Conservation (phyloP, 2,113 vertebrate species). For the Sinocyclocheilus anshuiensis region DNA sequence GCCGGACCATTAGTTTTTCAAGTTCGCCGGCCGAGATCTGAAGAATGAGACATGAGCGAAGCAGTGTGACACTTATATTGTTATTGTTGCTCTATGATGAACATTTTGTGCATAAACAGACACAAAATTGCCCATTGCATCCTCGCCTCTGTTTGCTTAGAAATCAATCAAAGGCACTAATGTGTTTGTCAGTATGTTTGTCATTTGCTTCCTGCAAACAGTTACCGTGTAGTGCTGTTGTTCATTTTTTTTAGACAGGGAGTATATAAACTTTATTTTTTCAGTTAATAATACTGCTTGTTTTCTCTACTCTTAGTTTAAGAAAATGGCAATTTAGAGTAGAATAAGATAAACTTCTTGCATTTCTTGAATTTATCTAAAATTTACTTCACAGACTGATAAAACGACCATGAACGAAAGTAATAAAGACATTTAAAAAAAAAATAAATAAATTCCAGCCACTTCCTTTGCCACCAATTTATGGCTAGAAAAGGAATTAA, state of each 20-base stretch:
- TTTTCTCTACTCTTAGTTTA: not conserved
- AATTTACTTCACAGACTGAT: no score
- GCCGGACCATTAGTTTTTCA: conserved; percentile 87
- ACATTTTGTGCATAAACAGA: not conserved
- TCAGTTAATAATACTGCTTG: not conserved
- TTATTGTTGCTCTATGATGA: not conserved
- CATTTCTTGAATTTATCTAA: no score
- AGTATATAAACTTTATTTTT: not conserved
- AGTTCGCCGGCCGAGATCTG: conserved; percentile 91
- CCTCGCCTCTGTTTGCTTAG: not conserved
- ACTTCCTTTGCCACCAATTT: no score
- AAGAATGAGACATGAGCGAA: not conserved
- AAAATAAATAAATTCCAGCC: no score
- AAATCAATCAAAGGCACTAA: conserved; percentile 1
- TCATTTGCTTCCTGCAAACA: conserved; percentile 20
- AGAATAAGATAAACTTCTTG: not conserved
- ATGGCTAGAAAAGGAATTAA: no score
- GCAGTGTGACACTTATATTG: not conserved
- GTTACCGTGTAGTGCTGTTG: not conserved
- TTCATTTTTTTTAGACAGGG: not conserved
- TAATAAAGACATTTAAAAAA: no score
- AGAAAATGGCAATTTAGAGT: not conserved
- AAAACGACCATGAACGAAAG: no score
- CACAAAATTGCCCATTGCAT: not conserved
- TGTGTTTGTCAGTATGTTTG: not conserved